phyloP scores from a whole-genome alignment of 2,888 invertebrate species.

The Laspeyria flexula region DNA sequence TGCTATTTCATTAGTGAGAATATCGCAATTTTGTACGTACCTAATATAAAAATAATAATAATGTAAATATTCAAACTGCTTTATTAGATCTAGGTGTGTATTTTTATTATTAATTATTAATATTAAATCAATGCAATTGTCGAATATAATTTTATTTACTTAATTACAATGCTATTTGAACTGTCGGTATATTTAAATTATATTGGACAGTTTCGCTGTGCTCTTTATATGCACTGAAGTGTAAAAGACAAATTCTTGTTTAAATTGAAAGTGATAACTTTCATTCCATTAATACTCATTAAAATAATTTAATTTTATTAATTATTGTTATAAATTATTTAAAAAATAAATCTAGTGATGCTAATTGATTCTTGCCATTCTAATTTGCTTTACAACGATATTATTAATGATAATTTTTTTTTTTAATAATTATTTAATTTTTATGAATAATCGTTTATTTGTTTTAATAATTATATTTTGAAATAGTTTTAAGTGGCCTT shows the following conservation, averaged over 20 bases:
- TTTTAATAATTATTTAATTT: conserved; percentile 14
- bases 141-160: conserved; percentile 1
- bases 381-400: conserved; percentile 58
- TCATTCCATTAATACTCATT: conserved; percentile 65
- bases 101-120: conserved; percentile 16
- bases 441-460: conserved; percentile 15
- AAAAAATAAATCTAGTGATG: conserved; percentile 35
- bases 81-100: conserved; percentile 35
- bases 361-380: conserved; percentile 58
- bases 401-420: conserved; percentile 30
- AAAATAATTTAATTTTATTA: conserved; percentile 32
- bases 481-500: conserved; percentile 52
- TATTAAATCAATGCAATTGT: not conserved
- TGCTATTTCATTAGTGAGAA: conserved; percentile 23
- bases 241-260: conserved; percentile 35
- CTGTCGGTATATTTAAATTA: not conserved
- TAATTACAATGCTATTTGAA: too few relatives aligned
- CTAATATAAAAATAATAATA: conserved; percentile 1
- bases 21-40: conserved; percentile 29
- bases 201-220: not conserved
- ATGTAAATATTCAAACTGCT: conserved; percentile 44
- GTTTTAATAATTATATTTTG: conserved; percentile 25
- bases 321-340: conserved; percentile 26
- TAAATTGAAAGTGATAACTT: conserved; percentile 34
- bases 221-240: conserved; percentile 34